A percentile compares a stretch with the other conserved stretches of the same genome.
phyloP scores from a whole-genome alignment of 2,888 invertebrate genomes.

The Matsumyia berberina region DNA sequence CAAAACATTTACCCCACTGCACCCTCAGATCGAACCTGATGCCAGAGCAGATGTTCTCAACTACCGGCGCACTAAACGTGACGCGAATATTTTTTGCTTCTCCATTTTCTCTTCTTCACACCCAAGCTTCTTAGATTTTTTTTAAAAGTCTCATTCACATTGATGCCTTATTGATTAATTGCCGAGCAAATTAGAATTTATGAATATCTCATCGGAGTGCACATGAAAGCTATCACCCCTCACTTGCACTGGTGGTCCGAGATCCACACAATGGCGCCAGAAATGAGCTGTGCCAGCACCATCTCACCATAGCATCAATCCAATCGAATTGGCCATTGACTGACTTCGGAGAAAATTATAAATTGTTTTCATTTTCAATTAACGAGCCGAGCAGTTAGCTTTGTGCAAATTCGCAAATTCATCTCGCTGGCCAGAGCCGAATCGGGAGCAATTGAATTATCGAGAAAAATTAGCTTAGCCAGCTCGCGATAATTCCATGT shows the following conservation, averaged over 20 bases:
- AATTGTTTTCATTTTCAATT: slow-evolving; percentile 68
- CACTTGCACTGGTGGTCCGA: not conserved
- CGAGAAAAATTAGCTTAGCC: slow-evolving; percentile 47
- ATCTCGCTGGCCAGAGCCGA: slow-evolving; percentile 6
- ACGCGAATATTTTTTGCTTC: slow-evolving; percentile 25
- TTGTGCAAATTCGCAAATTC: slow-evolving; percentile 50
- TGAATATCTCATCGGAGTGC: slow-evolving; percentile 68
- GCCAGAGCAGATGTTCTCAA: slow-evolving; percentile 53
- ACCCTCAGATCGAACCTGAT: slow-evolving; percentile 43
- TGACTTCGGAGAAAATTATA: slow-evolving; percentile 56
- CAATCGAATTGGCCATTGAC: slow-evolving; percentile 37
- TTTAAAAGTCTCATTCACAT: slow-evolving; percentile 53
- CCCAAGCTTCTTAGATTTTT: slow-evolving; percentile 22
- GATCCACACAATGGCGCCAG: slow-evolving; percentile 67
- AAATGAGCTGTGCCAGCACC: slow-evolving; percentile 26
- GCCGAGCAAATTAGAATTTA: slow-evolving; percentile 69
- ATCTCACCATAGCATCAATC: not conserved
- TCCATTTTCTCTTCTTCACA: slow-evolving; percentile 13
- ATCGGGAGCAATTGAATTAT: slow-evolving; percentile 63
- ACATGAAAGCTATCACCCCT: too few relatives aligned
- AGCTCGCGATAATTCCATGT: slow-evolving; percentile 52
- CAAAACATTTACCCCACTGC: slow-evolving; percentile 49
- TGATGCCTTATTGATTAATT: slow-evolving; percentile 71
- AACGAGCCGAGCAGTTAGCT: slow-evolving; percentile 58
- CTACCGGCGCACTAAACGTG: slow-evolving; percentile 52